These are phyloP conservation scores for Enteromius thamalakanensis DNA, from an alignment of 2,797 vertebrate genomes.

Conservation along the genomic window DNA sequence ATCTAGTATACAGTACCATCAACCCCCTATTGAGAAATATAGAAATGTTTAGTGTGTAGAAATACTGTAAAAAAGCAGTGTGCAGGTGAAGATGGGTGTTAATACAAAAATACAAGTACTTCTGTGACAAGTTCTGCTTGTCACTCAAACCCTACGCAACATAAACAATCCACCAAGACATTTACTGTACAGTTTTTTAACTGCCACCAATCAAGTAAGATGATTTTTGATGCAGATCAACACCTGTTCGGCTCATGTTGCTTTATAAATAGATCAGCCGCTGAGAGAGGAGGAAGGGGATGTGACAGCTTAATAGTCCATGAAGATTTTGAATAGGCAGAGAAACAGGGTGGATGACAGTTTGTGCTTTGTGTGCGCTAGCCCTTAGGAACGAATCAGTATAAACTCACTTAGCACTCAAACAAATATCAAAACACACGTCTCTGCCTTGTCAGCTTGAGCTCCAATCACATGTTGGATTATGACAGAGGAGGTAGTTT, in stretches of 20 bases:
- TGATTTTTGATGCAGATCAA: slow-evolving; percentile 71
- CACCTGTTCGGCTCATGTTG: slow-evolving; percentile 76
- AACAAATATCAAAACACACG: slow-evolving; percentile 70
- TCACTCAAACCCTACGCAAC: slow-evolving; percentile 41
- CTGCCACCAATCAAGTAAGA: slow-evolving; percentile 51
- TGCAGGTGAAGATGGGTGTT: slow-evolving; percentile 1
- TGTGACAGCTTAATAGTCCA: slow-evolving; percentile 80
- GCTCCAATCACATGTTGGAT: slow-evolving; percentile 31
- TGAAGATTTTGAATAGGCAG: slow-evolving; percentile 78
- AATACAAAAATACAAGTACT: not conserved
- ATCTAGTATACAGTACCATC: not conserved
- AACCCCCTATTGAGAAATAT: not conserved
- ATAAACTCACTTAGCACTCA: slow-evolving; percentile 68
- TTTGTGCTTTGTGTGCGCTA: slow-evolving; percentile 72
- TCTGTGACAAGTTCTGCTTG: not conserved
- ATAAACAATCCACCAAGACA: slow-evolving; percentile 41
- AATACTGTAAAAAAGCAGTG: not conserved
- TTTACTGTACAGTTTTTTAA: slow-evolving; percentile 37
- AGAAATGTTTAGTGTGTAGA: not conserved
- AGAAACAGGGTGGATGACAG: slow-evolving; percentile 73
- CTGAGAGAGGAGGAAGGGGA: slow-evolving; percentile 61
- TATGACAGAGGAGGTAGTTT: slow-evolving; percentile 13
- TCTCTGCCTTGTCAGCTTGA: slow-evolving; percentile 61
- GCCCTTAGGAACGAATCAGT: slow-evolving; percentile 72
- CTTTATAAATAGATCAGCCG: slow-evolving; percentile 76